Percentiles rank a stretch among this genome's conserved stretches.
phyloP scores from a whole-genome alignment of 2,797 vertebrate genomes.

The Octomys mimax region DNA sequence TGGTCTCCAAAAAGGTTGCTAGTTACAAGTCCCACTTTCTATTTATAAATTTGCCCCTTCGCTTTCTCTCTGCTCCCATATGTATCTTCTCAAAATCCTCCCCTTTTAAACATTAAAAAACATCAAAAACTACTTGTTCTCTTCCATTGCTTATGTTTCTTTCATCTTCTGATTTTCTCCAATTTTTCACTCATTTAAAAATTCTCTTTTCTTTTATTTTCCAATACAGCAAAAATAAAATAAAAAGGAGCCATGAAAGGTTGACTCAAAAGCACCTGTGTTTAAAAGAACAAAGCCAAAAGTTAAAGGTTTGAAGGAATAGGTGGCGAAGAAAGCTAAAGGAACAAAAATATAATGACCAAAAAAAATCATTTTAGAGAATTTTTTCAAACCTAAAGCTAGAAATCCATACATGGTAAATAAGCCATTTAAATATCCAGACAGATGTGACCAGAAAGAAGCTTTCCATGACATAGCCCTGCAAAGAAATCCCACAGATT shows the following conservation, averaged over 20 bases:
- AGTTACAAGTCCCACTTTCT: not conserved
- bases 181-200: not conserved
- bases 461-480: not conserved
- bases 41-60: no score
- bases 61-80: no score
- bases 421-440: not conserved
- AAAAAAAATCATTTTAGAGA: not conserved
- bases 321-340: not conserved
- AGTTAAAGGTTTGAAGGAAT: not conserved
- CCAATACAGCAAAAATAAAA: not conserved
- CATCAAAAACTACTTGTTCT: not conserved
- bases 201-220: not conserved
- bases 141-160: not conserved
- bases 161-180: not conserved
- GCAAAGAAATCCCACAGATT: not conserved
- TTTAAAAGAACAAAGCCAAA: not conserved
- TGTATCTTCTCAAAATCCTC: not conserved
- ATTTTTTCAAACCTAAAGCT: not conserved
- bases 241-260: not conserved
- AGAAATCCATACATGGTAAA: not conserved
- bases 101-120: not conserved
- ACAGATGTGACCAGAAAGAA: not conserved
- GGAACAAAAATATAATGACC: not conserved
- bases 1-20: not conserved
- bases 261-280: not conserved